These are phyloP conservation scores for Himalopsyche japonica DNA, from an alignment of 2,888 invertebrate species.

Conservation along the genomic window DNA sequence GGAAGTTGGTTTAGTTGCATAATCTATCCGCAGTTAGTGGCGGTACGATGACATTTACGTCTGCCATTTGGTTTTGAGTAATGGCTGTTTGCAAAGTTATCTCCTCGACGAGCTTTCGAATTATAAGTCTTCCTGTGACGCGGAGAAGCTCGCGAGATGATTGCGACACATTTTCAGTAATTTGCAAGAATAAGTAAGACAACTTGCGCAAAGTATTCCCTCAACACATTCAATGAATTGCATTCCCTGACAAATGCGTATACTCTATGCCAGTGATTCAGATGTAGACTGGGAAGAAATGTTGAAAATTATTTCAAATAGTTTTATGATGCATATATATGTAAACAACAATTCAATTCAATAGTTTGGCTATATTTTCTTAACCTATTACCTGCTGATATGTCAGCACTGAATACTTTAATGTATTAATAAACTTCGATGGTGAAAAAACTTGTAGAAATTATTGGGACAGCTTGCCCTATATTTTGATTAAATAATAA, in stretches of 20 bases:
- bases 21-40: conserved; percentile 29
- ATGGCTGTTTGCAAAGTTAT: background rate
- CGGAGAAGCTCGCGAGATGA: background rate
- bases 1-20: conserved; percentile 28
- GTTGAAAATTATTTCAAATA: too few species aligned
- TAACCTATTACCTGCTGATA: too few species aligned
- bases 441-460: too few species aligned
- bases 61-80: conserved; percentile 10
- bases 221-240: background rate
- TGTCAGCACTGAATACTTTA: too few species aligned
- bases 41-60: conserved; percentile 13
- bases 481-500: too few species aligned
- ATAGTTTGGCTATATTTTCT: too few species aligned
- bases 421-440: too few species aligned
- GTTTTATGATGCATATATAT: too few species aligned
- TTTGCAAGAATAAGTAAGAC: background rate
- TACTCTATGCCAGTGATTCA: background rate
- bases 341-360: too few species aligned
- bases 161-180: background rate
- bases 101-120: background rate
- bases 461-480: too few species aligned
- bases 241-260: background rate
- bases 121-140: background rate
- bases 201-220: background rate
- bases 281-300: too few species aligned